phyloP scores from a whole-genome alignment of 2,888 invertebrate genomes.

The Polyommatus icarus region DNA sequence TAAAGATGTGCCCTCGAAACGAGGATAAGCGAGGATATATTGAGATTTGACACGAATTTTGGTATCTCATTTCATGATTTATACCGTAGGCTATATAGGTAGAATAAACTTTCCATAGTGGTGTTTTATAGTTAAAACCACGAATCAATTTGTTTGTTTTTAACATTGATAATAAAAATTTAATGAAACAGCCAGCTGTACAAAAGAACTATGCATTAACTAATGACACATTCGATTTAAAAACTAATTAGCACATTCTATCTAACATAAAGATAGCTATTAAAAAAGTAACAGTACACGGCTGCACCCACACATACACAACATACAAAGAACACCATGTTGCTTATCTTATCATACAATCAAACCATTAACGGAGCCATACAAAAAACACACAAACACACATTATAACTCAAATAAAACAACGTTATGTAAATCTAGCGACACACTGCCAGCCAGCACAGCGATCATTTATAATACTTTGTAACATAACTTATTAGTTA shows the following conservation, averaged over 20 bases:
- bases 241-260: conserved; percentile 30
- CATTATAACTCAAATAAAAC: conserved; percentile 56
- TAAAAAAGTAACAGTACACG: conserved; percentile 27
- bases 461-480: conserved; percentile 32
- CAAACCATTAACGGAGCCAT: conserved; percentile 70
- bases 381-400: conserved; percentile 66
- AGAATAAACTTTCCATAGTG: too few species aligned
- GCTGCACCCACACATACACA: conserved; percentile 44
- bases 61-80: too few species aligned
- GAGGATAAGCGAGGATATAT: too few species aligned
- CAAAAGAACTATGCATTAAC: neutral
- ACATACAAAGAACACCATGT: conserved; percentile 75
- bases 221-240: conserved; percentile 25
- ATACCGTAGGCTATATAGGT: too few species aligned
- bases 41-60: too few species aligned
- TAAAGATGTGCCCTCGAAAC: too few species aligned
- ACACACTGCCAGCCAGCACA: conserved; percentile 49
- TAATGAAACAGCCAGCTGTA: neutral
- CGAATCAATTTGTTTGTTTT: too few species aligned
- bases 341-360: conserved; percentile 70
- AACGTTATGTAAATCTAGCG: conserved; percentile 46
- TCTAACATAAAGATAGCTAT: conserved; percentile 12
- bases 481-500: neutral
- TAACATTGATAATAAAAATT: too few species aligned
- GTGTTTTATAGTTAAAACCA: neutral